Percentiles rank a stretch among this genome's conserved stretches.
phyloP scores from a whole-genome alignment of 2,797 vertebrate species.

The Gouania willdenowi region DNA sequence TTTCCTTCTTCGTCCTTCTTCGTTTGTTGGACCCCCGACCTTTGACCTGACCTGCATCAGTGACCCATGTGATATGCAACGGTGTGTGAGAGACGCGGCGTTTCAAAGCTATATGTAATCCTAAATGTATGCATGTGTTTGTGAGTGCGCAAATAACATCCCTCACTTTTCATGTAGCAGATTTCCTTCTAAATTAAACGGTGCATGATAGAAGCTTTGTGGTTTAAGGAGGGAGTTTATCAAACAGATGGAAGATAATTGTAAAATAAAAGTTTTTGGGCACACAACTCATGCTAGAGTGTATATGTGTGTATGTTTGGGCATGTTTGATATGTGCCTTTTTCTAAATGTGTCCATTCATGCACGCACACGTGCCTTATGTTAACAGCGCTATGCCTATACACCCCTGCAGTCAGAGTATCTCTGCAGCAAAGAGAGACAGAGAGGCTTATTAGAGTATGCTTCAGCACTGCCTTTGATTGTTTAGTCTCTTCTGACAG shows the following conservation, averaged over 20 bases:
- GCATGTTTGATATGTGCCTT: too few species aligned
- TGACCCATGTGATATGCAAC: too few species aligned
- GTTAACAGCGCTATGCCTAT: conserved; percentile 18
- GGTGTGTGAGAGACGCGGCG: too few species aligned
- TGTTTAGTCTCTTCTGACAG: conserved; percentile 48
- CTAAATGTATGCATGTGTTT: too few species aligned
- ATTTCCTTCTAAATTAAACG: conserved; percentile 24
- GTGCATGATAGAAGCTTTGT: conserved; percentile 15
- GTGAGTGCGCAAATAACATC: too few species aligned
- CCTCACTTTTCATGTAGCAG: conserved; percentile 18
- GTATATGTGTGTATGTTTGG: conserved; percentile 1
- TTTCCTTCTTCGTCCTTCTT: too few species aligned
- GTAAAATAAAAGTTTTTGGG: conserved; percentile 23
- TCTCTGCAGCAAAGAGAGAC: conserved; percentile 21
- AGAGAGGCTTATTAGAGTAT: conserved; percentile 49
- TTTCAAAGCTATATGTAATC: too few species aligned
- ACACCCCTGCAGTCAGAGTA: conserved; percentile 16
- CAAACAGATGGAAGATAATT: conserved; percentile 26
- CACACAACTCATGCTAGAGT: conserved; percentile 15
- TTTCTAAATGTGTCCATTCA: too few species aligned
- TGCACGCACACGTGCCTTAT: not conserved
- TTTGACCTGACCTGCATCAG: too few species aligned
- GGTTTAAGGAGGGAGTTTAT: conserved; percentile 13
- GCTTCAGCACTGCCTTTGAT: conserved; percentile 56
- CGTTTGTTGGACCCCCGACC: too few species aligned